Base-by-base conservation (phyloP, 2,888 invertebrate genomes). In the Nasonovia ribisnigri region DNA sequence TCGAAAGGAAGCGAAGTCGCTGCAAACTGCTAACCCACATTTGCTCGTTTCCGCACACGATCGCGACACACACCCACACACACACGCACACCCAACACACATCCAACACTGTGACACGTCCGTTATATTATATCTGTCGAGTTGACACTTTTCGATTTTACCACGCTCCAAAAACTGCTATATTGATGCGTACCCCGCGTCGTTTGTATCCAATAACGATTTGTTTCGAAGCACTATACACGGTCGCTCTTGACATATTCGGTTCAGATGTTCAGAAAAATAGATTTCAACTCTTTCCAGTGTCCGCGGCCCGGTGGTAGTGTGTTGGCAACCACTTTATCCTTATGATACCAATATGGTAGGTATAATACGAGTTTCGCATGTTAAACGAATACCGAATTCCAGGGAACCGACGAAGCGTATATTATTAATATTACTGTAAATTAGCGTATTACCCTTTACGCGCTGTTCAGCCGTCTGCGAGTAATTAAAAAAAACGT, bases 81-180 rank as follows among this genome's bases (percentile, higher is more conserved):
- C 77, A 36, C 36, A 36, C n/a, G 24, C 42, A 84, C 46, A 36
- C 67, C n/a, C 29, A 29, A 43, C 42, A 26, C 84, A 20, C 42
- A 84, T 84, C 42, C 20, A 42, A 84, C 43, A 84, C 42, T 10
- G 26, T 46, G 43, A 84, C 84, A 84, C 26, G 84, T 24, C 43
- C 43, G 43, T 67, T 36, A 13, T 67, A 67, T 8, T 46, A 46
- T 60, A 84, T 43, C 84, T 86, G 29, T 29, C 16, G 16, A 43
- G 29, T 42, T 42, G 77, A 36, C 42, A 51, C 36, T 91, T 91
- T 51, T 90, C n/a, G n/a, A 51, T 90, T 90, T 77, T 77, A 90
- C 51, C 36, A 90, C 90, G 48, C 77, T 77, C 90, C 36, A 42
- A 51, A 84, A 91, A 91, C 29, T 84, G 20, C 84, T 29, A 42